Evolutionary conservation across 1,140 invertebrate genomes (phyloP).

Genomic region (Diorhabda sublineata): DNA sequence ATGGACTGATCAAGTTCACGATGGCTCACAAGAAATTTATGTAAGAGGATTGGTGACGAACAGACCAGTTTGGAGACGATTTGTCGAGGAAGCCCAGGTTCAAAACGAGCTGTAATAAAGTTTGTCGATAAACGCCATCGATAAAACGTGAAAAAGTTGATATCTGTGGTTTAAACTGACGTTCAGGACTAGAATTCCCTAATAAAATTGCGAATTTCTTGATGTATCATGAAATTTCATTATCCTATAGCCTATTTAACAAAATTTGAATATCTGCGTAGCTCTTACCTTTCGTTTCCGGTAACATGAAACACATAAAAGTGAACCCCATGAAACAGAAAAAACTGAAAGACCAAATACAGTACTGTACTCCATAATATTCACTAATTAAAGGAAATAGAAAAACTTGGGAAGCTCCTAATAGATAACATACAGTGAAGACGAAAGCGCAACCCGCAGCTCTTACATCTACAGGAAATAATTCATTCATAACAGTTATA

Average conservation of each 20-base stretch:
- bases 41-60: too few species aligned
- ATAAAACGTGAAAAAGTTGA: too few species aligned
- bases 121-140: too few species aligned
- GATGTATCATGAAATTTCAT: too few species aligned
- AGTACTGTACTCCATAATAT: slow-evolving; percentile 7
- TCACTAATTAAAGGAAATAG: slow-evolving; percentile 2
- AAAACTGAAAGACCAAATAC: neutral
- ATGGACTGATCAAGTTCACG: too few species aligned
- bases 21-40: too few species aligned
- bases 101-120: too few species aligned
- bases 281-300: slow-evolving; percentile 12
- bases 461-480: slow-evolving; percentile 74
- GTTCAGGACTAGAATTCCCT: too few species aligned
- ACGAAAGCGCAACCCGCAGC: slow-evolving; percentile 69
- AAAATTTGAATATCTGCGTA: neutral
- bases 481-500: slow-evolving; percentile 80
- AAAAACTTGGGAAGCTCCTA: neutral
- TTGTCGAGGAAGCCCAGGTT: too few species aligned
- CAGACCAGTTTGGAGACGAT: too few species aligned
- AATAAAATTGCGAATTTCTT: too few species aligned
- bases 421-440: neutral
- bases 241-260: neutral
- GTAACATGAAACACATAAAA: slow-evolving; percentile 1
- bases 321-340: neutral
- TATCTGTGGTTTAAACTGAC: too few species aligned